Percentiles rank a stretch among this genome's conserved stretches.
Conservation (phyloP, 2,113 vertebrate species). For the Pyxicephalus adspersus region DNA sequence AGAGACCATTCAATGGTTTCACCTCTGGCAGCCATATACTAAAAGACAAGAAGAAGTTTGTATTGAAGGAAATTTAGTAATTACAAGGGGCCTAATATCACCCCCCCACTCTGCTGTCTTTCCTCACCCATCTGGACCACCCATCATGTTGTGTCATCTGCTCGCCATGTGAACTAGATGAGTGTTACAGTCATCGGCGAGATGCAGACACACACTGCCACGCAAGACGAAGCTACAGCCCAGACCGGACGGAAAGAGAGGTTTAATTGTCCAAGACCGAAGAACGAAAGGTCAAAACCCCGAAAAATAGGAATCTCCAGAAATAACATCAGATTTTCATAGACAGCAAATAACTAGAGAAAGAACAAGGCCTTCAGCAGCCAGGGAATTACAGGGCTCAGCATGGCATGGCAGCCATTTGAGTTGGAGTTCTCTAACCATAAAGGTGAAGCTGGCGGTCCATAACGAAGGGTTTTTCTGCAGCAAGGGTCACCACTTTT, state of each 20-base stretch:
- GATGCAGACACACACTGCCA: conserved; percentile 35
- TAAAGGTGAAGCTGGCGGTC: no score
- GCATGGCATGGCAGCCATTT: no score
- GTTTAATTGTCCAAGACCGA: conserved; percentile 25
- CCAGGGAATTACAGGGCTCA: no score
- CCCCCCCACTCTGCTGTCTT: conserved; percentile 68
- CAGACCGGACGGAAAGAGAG: background rate
- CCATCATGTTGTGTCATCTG: conserved; percentile 51
- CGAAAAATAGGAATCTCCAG: background rate
- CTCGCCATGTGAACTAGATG: conserved; percentile 35
- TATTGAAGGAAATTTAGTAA: conserved; percentile 28
- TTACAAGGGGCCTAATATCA: conserved; percentile 45
- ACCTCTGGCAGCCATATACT: background rate
- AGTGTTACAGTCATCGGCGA: conserved; percentile 23
- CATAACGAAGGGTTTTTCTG: no score
- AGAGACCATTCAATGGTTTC: background rate
- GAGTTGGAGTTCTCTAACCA: no score
- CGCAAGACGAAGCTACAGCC: conserved; percentile 5
- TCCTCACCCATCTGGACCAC: conserved; percentile 84
- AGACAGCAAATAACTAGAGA: no score
- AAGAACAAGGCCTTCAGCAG: no score
- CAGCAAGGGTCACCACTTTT: no score
- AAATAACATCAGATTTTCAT: background rate
- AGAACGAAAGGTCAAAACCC: conserved; percentile 29
- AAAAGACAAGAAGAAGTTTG: conserved; percentile 8